Base-by-base conservation (phyloP, 2,797 vertebrate genomes). In the Sebastes itinus region DNA sequence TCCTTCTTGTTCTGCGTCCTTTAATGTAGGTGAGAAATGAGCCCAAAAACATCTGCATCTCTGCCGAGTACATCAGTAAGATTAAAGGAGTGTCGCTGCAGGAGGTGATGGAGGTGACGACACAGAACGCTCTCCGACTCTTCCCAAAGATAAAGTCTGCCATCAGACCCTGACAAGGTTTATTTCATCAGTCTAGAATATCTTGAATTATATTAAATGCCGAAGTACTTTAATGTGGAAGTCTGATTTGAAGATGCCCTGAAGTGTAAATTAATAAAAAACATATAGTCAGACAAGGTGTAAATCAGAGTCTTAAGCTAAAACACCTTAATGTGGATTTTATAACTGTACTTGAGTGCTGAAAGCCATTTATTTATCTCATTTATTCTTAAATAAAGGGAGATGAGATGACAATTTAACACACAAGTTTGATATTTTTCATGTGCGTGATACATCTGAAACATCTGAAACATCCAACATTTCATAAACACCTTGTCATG, bases 11-110 rank as follows among this genome's bases (percentile, higher is more conserved):
- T 70, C 8, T 80, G 16, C n/a, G 13, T 68, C 42, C 9, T 64
- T 2, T 38, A 72, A 23, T 32, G 6, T 91, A 99, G 99, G 96
- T 97, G 79, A 97, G 98, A 93, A 99, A 99, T 78, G 99, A 98
- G 89, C 99, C 99, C 8, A 94, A 86, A 87, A 99, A 99, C 88
- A 94, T 99, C 85, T 80, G 92, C 4, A 20, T 98, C 66, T 94
- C 96, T 85, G 98, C 97, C 0, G 97, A 99, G 85, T 99, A 97
- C 81, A 94, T 99, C 91, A 97, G 98, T 77, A 95, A 94, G 84
- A 92, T 97, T 49, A 99, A 99, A 95, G 97, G 97, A 4, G 90
- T 99, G 86, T 91, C 97, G 2, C 82, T 99, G 93, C 96, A 97
- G 93, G 95, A 93, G 77, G 97, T 99, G 81, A 90, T 96, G 81